phyloP scores from a whole-genome alignment of 2,113 vertebrate species.

The Sceloporus undulatus region DNA sequence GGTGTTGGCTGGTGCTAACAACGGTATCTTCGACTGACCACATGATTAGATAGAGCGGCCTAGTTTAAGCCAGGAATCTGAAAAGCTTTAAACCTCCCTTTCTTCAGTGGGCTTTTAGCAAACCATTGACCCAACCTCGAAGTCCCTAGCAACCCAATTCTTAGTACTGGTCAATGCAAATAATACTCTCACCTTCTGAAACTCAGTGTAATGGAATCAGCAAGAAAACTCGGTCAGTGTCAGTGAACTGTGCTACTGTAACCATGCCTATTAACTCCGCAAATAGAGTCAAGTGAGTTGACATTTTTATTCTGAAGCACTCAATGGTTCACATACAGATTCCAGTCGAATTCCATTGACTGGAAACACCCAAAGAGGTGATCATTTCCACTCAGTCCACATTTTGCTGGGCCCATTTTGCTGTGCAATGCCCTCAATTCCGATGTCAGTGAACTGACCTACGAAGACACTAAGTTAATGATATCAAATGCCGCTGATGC shows the following conservation, averaged over 20 bases:
- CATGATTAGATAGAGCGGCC: not conserved
- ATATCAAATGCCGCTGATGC: too few species aligned
- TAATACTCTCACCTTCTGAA: not conserved
- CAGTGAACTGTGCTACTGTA: not conserved
- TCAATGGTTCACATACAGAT: not conserved
- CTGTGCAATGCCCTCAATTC: too few species aligned
- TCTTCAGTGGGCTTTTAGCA: not conserved
- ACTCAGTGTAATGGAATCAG: not conserved
- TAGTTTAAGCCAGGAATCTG: not conserved
- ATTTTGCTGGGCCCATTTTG: too few species aligned
- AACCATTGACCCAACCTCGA: too few species aligned
- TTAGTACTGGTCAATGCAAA: not conserved
- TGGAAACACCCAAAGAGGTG: not conserved
- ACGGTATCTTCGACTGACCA: not conserved
- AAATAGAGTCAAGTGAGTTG: not conserved
- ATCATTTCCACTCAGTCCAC: not conserved
- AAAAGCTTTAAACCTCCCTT: not conserved
- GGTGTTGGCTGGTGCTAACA: too few species aligned
- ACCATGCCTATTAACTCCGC: slow-evolving; percentile 3
- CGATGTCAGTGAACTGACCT: too few species aligned
- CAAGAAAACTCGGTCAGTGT: not conserved
- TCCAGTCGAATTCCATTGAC: not conserved
- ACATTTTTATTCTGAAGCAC: not conserved
- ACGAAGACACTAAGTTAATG: too few species aligned
- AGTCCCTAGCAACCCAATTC: too few species aligned